phyloP scores from a whole-genome alignment of 2,113 vertebrate genomes.

The Sterrhoptilus dennistouni region DNA sequence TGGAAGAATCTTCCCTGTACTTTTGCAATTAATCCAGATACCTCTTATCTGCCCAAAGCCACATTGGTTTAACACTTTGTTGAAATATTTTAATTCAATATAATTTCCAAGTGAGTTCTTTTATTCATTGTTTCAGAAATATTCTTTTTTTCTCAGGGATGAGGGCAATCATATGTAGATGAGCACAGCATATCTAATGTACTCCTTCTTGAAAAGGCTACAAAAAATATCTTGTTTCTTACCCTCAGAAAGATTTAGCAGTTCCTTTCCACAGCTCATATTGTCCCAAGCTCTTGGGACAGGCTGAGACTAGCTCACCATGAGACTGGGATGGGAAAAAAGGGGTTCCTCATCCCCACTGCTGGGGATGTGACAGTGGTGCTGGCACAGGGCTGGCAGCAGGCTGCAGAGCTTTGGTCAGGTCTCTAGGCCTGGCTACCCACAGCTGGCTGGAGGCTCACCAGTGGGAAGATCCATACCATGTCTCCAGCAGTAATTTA shows the following conservation, averaged over 20 bases:
- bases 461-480: neutral
- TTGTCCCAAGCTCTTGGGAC: neutral
- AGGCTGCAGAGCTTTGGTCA: neutral
- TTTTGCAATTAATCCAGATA: neutral
- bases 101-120: neutral
- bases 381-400: neutral
- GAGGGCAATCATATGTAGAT: neutral
- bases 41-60: neutral
- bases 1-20: neutral
- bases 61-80: neutral
- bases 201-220: neutral
- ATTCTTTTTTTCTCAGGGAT: neutral
- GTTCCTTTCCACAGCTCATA: neutral
- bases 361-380: neutral
- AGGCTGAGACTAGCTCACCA: neutral
- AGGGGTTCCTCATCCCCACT: neutral
- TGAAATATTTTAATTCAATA: neutral
- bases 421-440: neutral
- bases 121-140: neutral
- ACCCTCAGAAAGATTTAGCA: neutral
- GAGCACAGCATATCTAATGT: neutral
- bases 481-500: neutral
- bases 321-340: neutral
- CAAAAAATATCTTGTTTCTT: neutral
- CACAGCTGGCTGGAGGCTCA: neutral